phyloP scores from a whole-genome alignment of 2,113 vertebrate species.

The Thalassarche chlororhynchos region DNA sequence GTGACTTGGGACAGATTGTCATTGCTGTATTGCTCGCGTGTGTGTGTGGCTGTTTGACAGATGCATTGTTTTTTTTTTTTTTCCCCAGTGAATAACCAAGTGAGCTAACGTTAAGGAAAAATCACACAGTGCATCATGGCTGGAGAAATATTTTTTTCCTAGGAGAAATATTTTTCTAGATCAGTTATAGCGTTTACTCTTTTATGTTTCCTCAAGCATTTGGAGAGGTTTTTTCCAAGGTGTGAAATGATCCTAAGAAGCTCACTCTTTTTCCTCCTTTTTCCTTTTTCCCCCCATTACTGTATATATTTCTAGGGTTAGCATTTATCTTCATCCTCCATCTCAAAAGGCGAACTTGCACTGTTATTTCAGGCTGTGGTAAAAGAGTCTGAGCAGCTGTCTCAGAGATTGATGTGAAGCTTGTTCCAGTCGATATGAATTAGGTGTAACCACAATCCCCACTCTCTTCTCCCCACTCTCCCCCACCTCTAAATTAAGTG shows the following conservation, averaged over 20 bases:
- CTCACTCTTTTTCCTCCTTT: background rate
- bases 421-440: background rate
- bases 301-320: background rate
- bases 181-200: background rate
- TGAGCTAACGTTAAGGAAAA: background rate
- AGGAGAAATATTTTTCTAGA: background rate
- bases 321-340: background rate
- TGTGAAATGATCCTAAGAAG: background rate
- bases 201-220: background rate
- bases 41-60: background rate
- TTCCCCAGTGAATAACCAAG: background rate
- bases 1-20: background rate
- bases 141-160: background rate
- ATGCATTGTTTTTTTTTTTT: background rate
- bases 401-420: background rate
- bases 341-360: background rate
- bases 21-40: background rate
- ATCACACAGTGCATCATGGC: background rate
- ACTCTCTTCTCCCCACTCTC: background rate
- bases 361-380: slow-evolving; percentile 3
- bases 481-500: background rate
- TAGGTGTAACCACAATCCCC: background rate
- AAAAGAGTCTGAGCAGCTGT: background rate
- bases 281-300: rapidly evolving
- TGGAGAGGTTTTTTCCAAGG: background rate